Conservation (phyloP, 2,888 invertebrate species). For the Aethes cnicana region DNA sequence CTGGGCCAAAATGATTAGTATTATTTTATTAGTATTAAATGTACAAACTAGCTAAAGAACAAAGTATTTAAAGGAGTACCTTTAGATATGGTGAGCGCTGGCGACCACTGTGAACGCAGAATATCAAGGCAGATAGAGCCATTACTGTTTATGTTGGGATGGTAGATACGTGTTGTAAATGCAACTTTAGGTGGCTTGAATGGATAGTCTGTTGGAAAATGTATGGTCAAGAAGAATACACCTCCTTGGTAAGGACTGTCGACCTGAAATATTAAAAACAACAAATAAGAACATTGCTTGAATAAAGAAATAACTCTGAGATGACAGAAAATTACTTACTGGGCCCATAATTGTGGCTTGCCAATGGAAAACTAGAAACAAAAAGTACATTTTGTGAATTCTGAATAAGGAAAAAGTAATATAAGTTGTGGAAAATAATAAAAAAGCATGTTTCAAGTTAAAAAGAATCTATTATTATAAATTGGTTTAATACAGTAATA, state of each 20-base stretch:
- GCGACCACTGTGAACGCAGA: constrained; percentile 99
- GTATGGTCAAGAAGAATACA: constrained; percentile 99
- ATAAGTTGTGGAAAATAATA: no score
- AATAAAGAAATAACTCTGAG: no score
- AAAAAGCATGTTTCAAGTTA: constrained; percentile 19
- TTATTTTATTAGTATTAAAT: no score
- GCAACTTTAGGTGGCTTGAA: constrained; percentile 99
- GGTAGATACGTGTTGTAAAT: constrained; percentile 99
- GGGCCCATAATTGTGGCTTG: constrained; percentile 99
- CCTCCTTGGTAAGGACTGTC: constrained; percentile 99
- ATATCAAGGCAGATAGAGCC: constrained; percentile 99
- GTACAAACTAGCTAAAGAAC: no score
- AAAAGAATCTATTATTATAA: no score
- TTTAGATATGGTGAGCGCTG: constrained; percentile 99
- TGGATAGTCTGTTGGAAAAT: constrained; percentile 99
- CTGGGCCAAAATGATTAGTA: no score
- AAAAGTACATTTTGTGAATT: no score
- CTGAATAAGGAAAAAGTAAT: no score
- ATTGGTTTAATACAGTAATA: no score
- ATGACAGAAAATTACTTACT: constrained; percentile 85
- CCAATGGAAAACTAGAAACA: constrained; percentile 99
- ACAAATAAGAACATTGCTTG: constrained; percentile 13
- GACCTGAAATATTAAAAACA: constrained; percentile 84
- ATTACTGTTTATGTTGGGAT: constrained; percentile 99
- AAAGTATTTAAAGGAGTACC: constrained; percentile 75